phyloP scores from a whole-genome alignment of 2,888 invertebrate genomes.

The Tetragonula carbonaria region DNA sequence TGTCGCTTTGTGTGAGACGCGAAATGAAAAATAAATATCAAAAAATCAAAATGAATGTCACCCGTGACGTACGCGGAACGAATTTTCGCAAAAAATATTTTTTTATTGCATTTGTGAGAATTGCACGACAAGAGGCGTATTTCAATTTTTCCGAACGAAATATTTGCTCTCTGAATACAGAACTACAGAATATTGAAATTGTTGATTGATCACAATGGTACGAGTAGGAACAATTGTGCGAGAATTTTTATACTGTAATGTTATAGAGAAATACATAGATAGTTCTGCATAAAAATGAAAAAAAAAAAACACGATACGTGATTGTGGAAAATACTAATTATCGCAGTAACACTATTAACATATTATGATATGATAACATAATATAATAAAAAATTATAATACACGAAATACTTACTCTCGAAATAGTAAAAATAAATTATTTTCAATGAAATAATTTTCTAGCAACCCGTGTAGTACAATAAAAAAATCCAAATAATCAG shows the following conservation, averaged over 20 bases:
- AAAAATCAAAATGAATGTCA: neutral
- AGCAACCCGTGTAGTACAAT: neutral
- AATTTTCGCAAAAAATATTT: neutral
- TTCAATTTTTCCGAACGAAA: neutral
- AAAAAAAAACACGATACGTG: neutral
- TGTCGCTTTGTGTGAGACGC: too few relatives aligned
- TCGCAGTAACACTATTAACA: neutral
- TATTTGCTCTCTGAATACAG: neutral
- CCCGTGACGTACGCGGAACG: neutral
- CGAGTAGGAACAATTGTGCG: too few relatives aligned
- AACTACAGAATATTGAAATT: neutral
- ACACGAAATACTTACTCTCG: too few relatives aligned
- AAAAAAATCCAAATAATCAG: neutral
- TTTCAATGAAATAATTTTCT: neutral
- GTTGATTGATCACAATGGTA: neutral
- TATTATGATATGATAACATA: too few relatives aligned
- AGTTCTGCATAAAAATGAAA: neutral
- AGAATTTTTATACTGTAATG: too few relatives aligned
- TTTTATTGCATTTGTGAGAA: neutral
- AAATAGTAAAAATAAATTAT: too few relatives aligned
- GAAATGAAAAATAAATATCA: neutral
- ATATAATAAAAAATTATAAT: too few relatives aligned
- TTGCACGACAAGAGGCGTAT: neutral
- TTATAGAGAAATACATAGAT: too few relatives aligned
- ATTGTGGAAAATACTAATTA: neutral